phyloP scores from a whole-genome alignment of 2,888 invertebrate species.

The Macrosiphum euphorbiae region DNA sequence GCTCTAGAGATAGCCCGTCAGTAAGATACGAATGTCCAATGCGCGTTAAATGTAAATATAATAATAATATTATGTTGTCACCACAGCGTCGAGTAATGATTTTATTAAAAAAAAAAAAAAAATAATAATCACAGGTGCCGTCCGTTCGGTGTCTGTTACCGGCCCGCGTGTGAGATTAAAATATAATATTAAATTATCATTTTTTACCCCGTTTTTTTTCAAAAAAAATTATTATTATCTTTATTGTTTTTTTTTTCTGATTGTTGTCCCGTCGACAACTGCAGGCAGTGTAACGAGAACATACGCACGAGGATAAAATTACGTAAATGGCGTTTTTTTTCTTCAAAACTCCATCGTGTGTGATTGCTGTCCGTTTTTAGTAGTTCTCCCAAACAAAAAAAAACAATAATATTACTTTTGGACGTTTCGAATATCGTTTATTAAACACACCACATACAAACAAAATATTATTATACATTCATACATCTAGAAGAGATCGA shows the following conservation, averaged over 20 bases:
- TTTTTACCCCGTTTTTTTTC: background rate
- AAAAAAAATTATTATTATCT: background rate
- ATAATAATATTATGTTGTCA: background rate
- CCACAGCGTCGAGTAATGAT: background rate
- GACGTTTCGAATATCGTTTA: background rate
- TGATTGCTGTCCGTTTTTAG: conserved; percentile 21
- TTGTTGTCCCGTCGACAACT: conserved; percentile 23
- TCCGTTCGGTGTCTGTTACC: background rate
- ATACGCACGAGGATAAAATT: conserved; percentile 32
- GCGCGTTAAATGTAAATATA: background rate
- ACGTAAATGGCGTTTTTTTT: conserved; percentile 56
- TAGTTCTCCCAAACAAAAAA: conserved; percentile 26
- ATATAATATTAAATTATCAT: background rate
- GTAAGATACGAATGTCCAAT: background rate
- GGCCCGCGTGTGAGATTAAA: background rate
- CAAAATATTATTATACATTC: too few species aligned
- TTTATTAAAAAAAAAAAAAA: background rate
- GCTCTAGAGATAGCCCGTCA: background rate
- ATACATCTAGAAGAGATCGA: background rate
- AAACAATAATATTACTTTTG: background rate
- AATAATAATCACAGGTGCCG: background rate
- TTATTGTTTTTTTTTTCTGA: background rate
- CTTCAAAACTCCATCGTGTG: background rate
- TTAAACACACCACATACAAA: background rate
- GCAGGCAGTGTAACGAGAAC: conserved; percentile 4